Base-by-base conservation (phyloP, 2,113 vertebrate species). In the Campylomormyrus numenius region DNA sequence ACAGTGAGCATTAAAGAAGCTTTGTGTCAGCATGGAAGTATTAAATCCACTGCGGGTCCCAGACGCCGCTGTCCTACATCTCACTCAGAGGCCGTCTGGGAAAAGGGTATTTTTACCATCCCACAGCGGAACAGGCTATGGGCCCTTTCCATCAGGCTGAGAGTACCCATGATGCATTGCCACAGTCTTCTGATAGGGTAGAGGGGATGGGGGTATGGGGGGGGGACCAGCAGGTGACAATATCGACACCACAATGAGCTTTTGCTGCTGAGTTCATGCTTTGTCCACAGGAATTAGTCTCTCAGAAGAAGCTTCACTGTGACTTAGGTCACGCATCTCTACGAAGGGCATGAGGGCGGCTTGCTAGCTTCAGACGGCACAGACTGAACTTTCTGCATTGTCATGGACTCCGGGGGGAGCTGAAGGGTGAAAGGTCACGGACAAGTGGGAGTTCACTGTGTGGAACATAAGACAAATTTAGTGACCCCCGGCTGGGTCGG, bases 51-150 rank as follows among this genome's bases (percentile, higher is more conserved):
- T 0, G 24, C 3, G 46, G 77, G 15, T 42, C 46, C 42, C 27
- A 5, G 2, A 49, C 45, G 13, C 46, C 1, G 39, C 35, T 42
- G 62, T 77, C 88, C 88, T 50, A 89, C 88, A 89, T 89, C 45
- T 77, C 42, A 70, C 46, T 70, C 62, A 49, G 88, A 35, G 15
- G n/a, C 39, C 62, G 11, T 48, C 62, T 17, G 62, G 88, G 62
- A 46, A 31, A 35, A 49, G 45, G 56, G 42, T 89, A 89, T 89
- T 89, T 89, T 89, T 89, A 89, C 45, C 45, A 13, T 46, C 53
- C 53, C 21, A 24, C 58, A 88, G 87, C 5, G 48, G 58, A 58
- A 58, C 1, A 46, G 56, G n/a, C 39, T 66, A 45, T 31, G 19
- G n/a, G 9, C n/a, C 10, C n/a, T 70, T 70, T 70, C n/a, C 27